These are phyloP conservation scores for Cyphomyrmex costatus DNA, from an alignment of 1,140 invertebrate species.

Conservation along the genomic window DNA sequence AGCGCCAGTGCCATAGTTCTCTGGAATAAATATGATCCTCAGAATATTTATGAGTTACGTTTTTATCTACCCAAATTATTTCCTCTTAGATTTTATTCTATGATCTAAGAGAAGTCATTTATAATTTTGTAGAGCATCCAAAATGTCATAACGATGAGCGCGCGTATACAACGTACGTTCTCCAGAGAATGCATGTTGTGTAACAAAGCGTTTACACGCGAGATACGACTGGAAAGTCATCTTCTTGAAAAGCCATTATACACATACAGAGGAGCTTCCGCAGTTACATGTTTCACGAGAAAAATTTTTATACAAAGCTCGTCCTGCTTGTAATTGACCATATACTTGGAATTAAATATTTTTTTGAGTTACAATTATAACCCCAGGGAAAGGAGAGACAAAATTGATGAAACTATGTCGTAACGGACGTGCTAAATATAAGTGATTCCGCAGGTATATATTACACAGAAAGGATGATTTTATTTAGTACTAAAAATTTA, in stretches of 20 bases:
- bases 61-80: background rate
- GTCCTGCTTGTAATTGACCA: background rate
- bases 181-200: constrained; percentile 12
- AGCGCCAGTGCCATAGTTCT: background rate
- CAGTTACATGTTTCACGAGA: constrained; percentile 1
- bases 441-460: constrained; percentile 42
- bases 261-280: constrained; percentile 4
- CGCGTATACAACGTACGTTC: background rate
- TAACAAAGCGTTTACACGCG: constrained; percentile 47
- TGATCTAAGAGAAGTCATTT: constrained; percentile 12
- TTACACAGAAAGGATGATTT: background rate
- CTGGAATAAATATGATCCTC: background rate
- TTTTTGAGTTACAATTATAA: background rate
- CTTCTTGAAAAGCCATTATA: constrained; percentile 32
- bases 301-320: background rate
- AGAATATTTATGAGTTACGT: constrained; percentile 1
- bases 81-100: background rate
- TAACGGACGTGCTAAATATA: constrained; percentile 5
- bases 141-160: constrained; percentile 14
- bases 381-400: background rate
- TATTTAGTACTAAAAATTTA: too few relatives aligned
- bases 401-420: background rate
- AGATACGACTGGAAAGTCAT: constrained; percentile 31
- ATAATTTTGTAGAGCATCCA: constrained; percentile 23
- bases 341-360: background rate